Conservation (phyloP, 2,888 invertebrate species). For the Monochamus alternatus region DNA sequence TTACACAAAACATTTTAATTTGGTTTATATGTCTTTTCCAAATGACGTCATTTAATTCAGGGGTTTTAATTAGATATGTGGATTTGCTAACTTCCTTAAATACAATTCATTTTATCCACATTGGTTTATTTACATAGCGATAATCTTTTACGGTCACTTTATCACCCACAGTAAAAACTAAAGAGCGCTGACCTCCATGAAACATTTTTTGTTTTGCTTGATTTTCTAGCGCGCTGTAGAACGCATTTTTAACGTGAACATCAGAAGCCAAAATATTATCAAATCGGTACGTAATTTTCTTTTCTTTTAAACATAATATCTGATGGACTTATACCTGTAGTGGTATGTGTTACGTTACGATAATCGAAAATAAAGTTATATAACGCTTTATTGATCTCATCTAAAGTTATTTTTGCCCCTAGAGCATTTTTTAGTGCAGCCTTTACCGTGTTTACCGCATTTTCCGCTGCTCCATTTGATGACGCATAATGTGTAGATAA, state of each 20-base stretch:
- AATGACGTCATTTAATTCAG: background rate
- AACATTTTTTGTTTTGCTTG: no score
- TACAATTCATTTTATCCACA: background rate
- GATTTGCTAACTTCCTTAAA: background rate
- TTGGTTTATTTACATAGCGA: no score
- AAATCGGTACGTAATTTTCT: background rate
- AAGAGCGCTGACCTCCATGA: no score
- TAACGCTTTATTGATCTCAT: no score
- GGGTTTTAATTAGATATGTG: background rate
- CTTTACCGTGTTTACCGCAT: constrained; percentile 13
- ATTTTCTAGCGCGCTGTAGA: no score
- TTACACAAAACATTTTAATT: no score
- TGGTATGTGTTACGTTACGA: background rate
- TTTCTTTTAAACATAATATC: no score
- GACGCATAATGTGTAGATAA: background rate
- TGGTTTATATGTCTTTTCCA: background rate
- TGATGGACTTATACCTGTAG: background rate
- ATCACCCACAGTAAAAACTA: no score
- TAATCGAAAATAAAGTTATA: constrained; percentile 18
- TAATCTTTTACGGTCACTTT: no score
- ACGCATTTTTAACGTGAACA: no score
- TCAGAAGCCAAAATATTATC: no score
- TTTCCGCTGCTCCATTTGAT: constrained; percentile 19
- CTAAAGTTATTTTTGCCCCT: background rate
- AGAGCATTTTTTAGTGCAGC: constrained; percentile 16